phyloP scores from a whole-genome alignment of 2,797 vertebrate genomes.

The Falco novaeseelandiae region DNA sequence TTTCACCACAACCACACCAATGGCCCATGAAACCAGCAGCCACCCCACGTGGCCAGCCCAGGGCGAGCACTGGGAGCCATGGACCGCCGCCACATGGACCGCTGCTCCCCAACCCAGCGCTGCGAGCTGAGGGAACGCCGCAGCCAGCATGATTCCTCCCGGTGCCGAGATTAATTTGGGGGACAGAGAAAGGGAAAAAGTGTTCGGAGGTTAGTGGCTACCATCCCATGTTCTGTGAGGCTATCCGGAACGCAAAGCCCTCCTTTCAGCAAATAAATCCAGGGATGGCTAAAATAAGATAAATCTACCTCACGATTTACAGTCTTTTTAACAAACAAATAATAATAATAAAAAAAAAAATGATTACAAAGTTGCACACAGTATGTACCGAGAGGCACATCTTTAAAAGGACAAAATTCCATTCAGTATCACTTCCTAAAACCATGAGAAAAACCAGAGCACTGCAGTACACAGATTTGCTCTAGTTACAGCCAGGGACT shows the following conservation, averaged over 20 bases:
- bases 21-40: not conserved
- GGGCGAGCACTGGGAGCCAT: fast-evolving
- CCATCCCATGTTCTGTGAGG: not conserved
- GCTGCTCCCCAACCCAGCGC: not conserved
- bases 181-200: not conserved
- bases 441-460: not conserved
- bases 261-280: not conserved
- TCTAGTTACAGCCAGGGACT: not conserved
- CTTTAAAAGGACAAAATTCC: not conserved
- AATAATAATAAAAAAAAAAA: not conserved
- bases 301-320: not conserved
- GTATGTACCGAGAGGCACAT: not conserved
- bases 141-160: not conserved
- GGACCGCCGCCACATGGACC: no score
- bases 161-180: not conserved
- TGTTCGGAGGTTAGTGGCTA: not conserved
- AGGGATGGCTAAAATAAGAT: not conserved
- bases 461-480: not conserved
- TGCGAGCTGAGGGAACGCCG: not conserved
- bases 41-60: not conserved
- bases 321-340: not conserved
- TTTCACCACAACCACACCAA: not conserved
- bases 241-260: not conserved
- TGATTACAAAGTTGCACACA: not conserved
- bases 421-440: not conserved